Percentiles rank a stretch among this genome's conserved stretches.
Evolutionary conservation across 2,797 vertebrate species (phyloP).

Genomic region (Poecile montanus): DNA sequence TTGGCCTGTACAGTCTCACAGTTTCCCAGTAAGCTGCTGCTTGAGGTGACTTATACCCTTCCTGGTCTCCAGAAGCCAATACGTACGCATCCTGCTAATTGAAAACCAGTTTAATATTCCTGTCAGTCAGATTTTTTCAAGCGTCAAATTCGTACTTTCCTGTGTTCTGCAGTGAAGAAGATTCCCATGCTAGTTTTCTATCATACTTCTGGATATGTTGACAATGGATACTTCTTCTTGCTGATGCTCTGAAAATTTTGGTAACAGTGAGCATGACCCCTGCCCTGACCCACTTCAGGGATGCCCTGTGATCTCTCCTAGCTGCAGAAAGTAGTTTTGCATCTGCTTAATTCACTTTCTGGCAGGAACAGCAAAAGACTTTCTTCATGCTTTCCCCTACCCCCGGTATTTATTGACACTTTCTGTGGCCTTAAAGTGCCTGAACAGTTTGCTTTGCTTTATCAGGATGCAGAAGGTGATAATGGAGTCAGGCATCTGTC

Average conservation of each 20-base stretch:
- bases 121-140: neutral
- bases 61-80: neutral
- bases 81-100: rapidly evolving
- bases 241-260: constrained; percentile 14
- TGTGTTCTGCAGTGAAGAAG: neutral
- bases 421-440: neutral
- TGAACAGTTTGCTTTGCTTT: neutral
- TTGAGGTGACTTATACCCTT: neutral
- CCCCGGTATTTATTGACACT: neutral
- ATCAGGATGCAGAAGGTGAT: neutral
- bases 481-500: neutral
- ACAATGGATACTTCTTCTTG: neutral
- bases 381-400: neutral
- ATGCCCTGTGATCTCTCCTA: neutral
- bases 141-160: neutral
- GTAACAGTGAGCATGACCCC: neutral
- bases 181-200: neutral
- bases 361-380: neutral
- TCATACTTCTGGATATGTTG: neutral
- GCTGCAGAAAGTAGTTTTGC: neutral
- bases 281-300: neutral
- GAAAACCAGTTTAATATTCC: neutral
- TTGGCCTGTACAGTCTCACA: neutral
- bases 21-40: neutral
- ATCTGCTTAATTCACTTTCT: neutral